phyloP scores from a whole-genome alignment of 2,797 vertebrate genomes.

The Liasis olivaceus region DNA sequence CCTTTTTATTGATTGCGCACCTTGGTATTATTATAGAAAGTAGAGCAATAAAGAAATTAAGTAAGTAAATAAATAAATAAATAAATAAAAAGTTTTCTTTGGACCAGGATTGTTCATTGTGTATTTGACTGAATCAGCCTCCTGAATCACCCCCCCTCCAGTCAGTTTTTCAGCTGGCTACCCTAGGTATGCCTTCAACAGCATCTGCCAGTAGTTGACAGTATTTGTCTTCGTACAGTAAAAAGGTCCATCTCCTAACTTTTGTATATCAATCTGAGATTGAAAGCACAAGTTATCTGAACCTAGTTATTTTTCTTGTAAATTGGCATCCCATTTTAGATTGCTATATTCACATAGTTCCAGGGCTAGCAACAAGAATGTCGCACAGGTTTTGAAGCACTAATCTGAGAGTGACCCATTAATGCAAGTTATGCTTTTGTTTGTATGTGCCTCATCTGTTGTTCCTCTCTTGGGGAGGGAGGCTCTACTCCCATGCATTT shows the following conservation, averaged over 20 bases:
- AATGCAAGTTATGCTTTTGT: slow-evolving; percentile 10
- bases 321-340: not conserved
- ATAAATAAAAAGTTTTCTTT: not conserved
- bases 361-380: not conserved
- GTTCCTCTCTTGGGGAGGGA: slow-evolving; percentile 33
- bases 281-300: not conserved
- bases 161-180: not conserved
- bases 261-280: not conserved
- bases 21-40: not conserved
- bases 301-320: not conserved
- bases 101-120: not conserved
- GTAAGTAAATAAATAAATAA: not conserved
- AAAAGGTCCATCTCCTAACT: not conserved
- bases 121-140: not conserved
- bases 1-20: not conserved
- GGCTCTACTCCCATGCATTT: slow-evolving; percentile 37
- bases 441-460: slow-evolving; percentile 28
- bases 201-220: not conserved
- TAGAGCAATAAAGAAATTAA: not conserved
- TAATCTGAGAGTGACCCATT: not conserved
- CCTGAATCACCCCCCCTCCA: not conserved
- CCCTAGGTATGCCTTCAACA: not conserved
- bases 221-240: not conserved
- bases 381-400: not conserved
- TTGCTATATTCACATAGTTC: not conserved